Base-by-base conservation (phyloP, 2,113 vertebrate genomes). In the Eublepharis macularius region DNA sequence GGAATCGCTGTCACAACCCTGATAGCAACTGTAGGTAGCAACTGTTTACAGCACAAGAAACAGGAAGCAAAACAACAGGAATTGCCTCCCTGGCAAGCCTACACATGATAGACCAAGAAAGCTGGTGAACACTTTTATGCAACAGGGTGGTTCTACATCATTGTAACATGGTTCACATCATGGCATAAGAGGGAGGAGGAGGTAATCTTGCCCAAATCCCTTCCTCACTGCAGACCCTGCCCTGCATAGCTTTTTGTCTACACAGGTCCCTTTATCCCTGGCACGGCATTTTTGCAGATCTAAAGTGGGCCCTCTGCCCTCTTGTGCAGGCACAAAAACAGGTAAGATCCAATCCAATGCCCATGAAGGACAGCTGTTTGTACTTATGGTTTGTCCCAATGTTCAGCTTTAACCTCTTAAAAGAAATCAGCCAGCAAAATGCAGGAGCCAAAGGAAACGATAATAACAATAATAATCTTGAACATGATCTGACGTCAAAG, bases 1-100 rank as follows among this genome's bases (percentile, higher is more conserved):
- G 86, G 88, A 87, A 90, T 76, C 13, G 29, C 29, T 83, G 43
- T 45, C 54, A 82, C 72, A 78, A 41, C 65, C n/a, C 47, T 63
- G 41, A 36, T 60, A 78, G 57, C 75, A 73, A 70, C 72, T 80
- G 74, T 79, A 90, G 82, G 49, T 78, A 85, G 66, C 32, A 86
- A 84, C 73, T 73, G 85, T 86, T 88, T 90, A 69, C 45, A 14
- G 57, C 14, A 73, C 79, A 87, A 87, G 36, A 83, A 90, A 87
- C 85, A 93, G 89, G 89, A 94, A 94, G 73, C 81, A 80, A 85
- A 91, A 45, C 54, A 92, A 83, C 87, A 88, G 90, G 94, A 93
- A 66, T 94, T 90, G 91, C 74, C 81, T 75, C 57, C 87, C 85
- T 82, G 93, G 83, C 91, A 51, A 90, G 93, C 83, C 89, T 87